Evolutionary conservation across 2,113 vertebrate species (phyloP).

Genomic region (Pogona vitticeps): DNA sequence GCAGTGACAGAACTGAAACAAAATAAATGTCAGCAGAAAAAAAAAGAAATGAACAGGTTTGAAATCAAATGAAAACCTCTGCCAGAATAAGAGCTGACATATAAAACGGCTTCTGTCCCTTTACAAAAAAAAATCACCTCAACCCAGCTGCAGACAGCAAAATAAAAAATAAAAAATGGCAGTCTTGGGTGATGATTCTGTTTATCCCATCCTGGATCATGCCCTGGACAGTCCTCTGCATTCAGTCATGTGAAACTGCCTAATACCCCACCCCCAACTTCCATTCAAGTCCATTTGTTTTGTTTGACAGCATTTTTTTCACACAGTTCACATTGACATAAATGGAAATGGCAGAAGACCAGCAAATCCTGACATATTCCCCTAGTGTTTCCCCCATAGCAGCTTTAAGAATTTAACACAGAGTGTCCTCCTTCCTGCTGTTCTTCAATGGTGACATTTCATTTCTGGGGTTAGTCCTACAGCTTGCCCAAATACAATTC

Average conservation of each 20-base stretch:
- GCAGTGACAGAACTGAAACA: conserved; percentile 18
- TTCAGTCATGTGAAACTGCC: not conserved
- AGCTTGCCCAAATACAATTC: not conserved
- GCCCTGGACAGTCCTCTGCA: not conserved
- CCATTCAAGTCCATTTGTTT: not conserved
- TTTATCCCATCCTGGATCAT: not conserved
- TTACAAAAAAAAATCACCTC: not conserved
- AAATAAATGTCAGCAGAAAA: conserved; percentile 30
- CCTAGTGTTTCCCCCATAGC: not conserved
- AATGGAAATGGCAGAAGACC: not conserved
- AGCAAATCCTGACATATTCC: not conserved
- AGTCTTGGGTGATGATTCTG: no score
- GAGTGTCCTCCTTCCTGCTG: not conserved
- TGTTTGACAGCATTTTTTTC: not conserved
- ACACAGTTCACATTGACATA: not conserved
- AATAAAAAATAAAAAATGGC: not conserved
- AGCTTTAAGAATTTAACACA: not conserved
- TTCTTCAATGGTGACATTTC: not conserved
- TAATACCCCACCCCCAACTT: not conserved
- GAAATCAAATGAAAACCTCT: conserved; percentile 37
- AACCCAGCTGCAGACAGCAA: no score
- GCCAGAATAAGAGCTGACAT: conserved; percentile 43
- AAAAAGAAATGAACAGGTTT: conserved; percentile 19
- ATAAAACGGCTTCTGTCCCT: conserved; percentile 6
- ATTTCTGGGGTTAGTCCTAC: not conserved